Evolutionary conservation across 2,888 invertebrate genomes (phyloP), one percentile per base, ranked within the genome.

Genomic region (Dicyrtoma fusca): DNA sequence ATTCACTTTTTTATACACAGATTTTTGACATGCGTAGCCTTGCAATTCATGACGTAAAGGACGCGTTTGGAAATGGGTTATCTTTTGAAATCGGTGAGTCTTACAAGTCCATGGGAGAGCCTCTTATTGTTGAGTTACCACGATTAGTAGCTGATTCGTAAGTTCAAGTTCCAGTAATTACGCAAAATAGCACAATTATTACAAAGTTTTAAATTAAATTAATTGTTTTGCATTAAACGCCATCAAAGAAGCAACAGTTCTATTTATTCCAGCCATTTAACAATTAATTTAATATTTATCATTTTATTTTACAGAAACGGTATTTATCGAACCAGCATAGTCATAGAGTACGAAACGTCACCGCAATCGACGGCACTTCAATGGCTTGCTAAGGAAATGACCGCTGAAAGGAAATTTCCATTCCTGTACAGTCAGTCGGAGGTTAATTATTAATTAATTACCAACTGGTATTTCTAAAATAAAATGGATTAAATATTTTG

Each of bases 311-410:
- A n/a, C n/a, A n/a, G n/a, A n/a, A n/a, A n/a, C n/a, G n/a, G n/a
- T n/a, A n/a, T n/a, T n/a, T n/a, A n/a, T n/a, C n/a, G n/a, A n/a
- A n/a, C n/a, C n/a, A n/a, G n/a, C 10, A 83, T 90, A 61, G 85
- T 84, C 79, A 88, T 96, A 80, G 85, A 88, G 69, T 96, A 95
- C 84, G 88, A 88, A 81, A 94, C 94, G 0, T 87, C 89, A 14
- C 88, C 91, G 0, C 84, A 87, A 14, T 91, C 92, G 0, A 89
- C 91, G 62, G 96, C 92, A 0, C 85, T 97, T 68, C 95, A 95
- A 84, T 97, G 97, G 96, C 84, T 97, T 76, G 88, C 88, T 25
- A 90, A 93, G 0, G 88, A 89, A 77, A 95, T 95, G 84, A 97
- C 97, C 0, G 88, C 92, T 10, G 95, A 94, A 72, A 92, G 92